Conservation (phyloP, 2,888 invertebrate species). For the Tenthredo mesomela region DNA sequence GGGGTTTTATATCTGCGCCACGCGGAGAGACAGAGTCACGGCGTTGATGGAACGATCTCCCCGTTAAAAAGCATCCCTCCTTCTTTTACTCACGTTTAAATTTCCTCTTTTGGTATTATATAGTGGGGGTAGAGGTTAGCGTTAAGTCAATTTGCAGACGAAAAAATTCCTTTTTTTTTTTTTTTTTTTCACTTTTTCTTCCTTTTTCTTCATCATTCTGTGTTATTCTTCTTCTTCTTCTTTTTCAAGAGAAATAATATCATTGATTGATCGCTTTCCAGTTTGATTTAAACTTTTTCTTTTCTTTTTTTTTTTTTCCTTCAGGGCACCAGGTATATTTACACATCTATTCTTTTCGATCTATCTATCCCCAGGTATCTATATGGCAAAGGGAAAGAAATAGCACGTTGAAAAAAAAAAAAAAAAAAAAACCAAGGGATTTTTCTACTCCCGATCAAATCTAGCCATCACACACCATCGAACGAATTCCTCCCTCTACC, state of each 20-base stretch:
- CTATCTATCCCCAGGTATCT: not conserved
- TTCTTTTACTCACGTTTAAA: not conserved
- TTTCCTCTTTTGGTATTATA: not conserved
- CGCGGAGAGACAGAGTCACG: slow-evolving; percentile 17
- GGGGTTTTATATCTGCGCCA: slow-evolving; percentile 24
- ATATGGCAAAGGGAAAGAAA: not conserved
- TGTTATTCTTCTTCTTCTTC: not conserved
- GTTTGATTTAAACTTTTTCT: not conserved
- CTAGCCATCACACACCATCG: slow-evolving; percentile 35
- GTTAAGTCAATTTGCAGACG: slow-evolving; percentile 3
- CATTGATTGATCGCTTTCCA: not conserved
- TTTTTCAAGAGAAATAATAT: not conserved
- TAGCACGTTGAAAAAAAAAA: slow-evolving; percentile 30
- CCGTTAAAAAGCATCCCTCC: slow-evolving; percentile 2
- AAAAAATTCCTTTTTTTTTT: not conserved
- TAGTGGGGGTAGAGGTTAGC: not conserved
- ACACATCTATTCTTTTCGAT: not conserved
- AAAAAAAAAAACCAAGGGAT: not conserved
- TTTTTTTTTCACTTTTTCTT: not conserved
- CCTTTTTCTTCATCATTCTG: too few relatives aligned
- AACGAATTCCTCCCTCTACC: slow-evolving; percentile 19
- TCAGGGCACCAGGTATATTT: not conserved
- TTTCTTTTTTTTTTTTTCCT: not conserved
- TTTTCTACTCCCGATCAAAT: slow-evolving; percentile 41
- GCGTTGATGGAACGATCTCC: not conserved